phyloP scores from a whole-genome alignment of 2,888 invertebrate genomes.

The Dilophus febrilis region DNA sequence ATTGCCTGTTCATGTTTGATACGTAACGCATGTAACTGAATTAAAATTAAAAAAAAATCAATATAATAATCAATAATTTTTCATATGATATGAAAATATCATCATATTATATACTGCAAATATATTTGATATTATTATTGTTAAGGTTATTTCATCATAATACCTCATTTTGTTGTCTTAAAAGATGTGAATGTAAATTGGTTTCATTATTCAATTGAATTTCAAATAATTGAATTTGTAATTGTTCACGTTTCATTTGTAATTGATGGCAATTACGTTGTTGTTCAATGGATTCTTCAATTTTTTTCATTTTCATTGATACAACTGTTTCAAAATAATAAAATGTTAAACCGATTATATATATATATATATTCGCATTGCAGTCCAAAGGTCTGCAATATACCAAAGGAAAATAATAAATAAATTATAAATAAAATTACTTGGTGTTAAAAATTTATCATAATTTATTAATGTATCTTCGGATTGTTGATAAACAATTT shows the following conservation, averaged over 20 bases:
- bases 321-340: background rate
- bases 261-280: background rate
- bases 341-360: background rate
- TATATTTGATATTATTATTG: too few relatives aligned
- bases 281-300: background rate
- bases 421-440: background rate
- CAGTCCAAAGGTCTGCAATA: background rate
- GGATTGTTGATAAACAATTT: too few relatives aligned
- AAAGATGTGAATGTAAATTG: background rate
- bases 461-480: too few relatives aligned
- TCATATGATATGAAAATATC: too few relatives aligned
- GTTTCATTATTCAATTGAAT: background rate
- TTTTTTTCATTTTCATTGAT: background rate
- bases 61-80: background rate
- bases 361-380: background rate
- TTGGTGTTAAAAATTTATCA: background rate
- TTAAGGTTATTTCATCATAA: background rate
- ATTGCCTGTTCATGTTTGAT: constrained; percentile 1
- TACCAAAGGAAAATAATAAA: background rate
- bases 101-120: too few relatives aligned
- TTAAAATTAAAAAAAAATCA: background rate
- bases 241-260: background rate
- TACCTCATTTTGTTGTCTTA: background rate
- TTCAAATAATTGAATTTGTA: background rate
- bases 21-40: background rate